Conservation (phyloP, 2,113 vertebrate species). For the Triplophysa siluroides region DNA sequence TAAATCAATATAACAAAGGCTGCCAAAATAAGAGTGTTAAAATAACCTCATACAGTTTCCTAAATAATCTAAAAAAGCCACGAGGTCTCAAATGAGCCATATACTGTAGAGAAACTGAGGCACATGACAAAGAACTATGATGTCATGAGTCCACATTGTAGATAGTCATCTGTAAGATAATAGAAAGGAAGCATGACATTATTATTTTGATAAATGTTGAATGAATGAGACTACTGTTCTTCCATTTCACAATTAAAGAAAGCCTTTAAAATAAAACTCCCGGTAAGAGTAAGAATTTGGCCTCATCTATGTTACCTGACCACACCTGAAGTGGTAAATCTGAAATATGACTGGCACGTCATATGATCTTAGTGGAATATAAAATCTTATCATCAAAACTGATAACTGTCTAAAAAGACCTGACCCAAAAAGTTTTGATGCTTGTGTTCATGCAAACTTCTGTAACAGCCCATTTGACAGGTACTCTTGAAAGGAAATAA, state of each 20-base stretch:
- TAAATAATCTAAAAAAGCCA: neutral
- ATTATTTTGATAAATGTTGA: neutral
- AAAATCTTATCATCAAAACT: neutral
- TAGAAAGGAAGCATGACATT: slow-evolving; percentile 6
- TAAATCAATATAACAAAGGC: no score
- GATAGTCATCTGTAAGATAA: neutral
- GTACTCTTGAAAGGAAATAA: slow-evolving; percentile 1
- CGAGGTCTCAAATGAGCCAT: neutral
- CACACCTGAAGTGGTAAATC: neutral
- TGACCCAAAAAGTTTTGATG: neutral
- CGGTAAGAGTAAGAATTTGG: neutral
- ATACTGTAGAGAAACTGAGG: neutral
- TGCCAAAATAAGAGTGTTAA: neutral
- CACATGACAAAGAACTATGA: slow-evolving; percentile 18
- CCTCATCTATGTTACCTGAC: neutral
- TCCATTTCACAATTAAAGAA: slow-evolving; percentile 25
- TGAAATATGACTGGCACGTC: neutral
- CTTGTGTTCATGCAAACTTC: neutral
- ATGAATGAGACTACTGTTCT: neutral
- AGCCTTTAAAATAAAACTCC: neutral
- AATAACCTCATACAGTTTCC: neutral
- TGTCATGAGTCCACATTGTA: neutral
- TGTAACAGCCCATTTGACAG: slow-evolving; percentile 3
- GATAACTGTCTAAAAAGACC: neutral
- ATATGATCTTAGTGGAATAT: neutral